These are phyloP conservation scores for Anguilla megastoma DNA, from an alignment of 2,797 vertebrate species.

Conservation along the genomic window DNA sequence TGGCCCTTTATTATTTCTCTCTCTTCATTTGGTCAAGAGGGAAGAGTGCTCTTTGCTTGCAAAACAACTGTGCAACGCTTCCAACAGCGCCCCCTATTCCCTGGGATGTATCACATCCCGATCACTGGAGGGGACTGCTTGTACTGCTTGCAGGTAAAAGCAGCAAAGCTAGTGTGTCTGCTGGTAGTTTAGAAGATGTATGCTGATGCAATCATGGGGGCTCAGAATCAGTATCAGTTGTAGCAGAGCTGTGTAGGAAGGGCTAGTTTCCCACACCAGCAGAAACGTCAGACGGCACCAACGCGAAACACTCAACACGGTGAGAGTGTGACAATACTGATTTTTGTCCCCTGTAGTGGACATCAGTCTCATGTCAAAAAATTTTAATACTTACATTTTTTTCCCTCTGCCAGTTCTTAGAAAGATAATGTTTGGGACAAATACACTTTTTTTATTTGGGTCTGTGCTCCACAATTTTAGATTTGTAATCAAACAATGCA, in stretches of 20 bases:
- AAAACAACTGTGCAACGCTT: not conserved
- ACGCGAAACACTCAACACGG: not conserved
- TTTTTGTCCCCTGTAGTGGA: no score
- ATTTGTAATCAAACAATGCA: no score
- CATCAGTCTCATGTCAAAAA: no score
- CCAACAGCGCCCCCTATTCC: not conserved
- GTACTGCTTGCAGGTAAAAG: not conserved
- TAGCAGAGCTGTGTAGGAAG: not conserved
- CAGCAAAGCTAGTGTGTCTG: not conserved
- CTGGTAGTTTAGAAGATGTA: not conserved
- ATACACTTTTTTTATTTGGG: no score
- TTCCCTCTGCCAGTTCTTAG: no score
- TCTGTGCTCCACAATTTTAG: no score
- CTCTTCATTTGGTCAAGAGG: not conserved
- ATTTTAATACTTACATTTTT: no score
- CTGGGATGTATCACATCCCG: not conserved
- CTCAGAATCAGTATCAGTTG: not conserved
- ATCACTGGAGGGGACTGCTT: not conserved
- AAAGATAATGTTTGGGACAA: no score
- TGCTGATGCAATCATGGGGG: not conserved
- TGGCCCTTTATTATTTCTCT: not conserved
- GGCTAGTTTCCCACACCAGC: not conserved
- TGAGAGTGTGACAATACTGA: not conserved
- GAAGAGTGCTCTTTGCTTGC: not conserved
- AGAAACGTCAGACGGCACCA: not conserved